These are phyloP conservation scores for Belonocnema kinseyi DNA, from an alignment of 1,140 invertebrate species.

Conservation along the genomic window DNA sequence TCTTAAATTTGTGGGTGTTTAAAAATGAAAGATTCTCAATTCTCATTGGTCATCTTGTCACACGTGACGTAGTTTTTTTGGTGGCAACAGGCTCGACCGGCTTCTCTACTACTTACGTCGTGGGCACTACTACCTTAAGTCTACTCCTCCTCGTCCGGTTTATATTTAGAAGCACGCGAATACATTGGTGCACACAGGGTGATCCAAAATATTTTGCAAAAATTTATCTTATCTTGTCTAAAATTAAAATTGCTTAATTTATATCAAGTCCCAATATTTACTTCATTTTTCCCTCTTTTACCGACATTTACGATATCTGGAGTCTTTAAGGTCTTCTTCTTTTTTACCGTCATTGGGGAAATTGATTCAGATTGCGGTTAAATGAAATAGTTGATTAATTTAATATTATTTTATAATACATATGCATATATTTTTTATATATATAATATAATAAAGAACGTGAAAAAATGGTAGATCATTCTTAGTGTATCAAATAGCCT, in stretches of 20 bases:
- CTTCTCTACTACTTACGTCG: slow-evolving; percentile 1
- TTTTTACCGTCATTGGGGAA: too few relatives aligned
- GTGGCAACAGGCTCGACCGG: slow-evolving; percentile 7
- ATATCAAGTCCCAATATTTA: too few relatives aligned
- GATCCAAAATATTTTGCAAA: not conserved
- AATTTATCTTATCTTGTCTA: not conserved
- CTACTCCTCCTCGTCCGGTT: slow-evolving; percentile 17
- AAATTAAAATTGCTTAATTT: not conserved
- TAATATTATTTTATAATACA: too few relatives aligned
- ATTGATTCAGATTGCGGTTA: too few relatives aligned
- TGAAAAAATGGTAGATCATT: too few relatives aligned
- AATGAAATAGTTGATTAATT: too few relatives aligned
- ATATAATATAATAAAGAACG: too few relatives aligned
- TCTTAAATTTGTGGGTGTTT: not conserved
- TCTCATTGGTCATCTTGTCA: not conserved
- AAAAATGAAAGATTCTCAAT: not conserved
- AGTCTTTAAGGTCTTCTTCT: too few relatives aligned
- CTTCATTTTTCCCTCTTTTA: too few relatives aligned
- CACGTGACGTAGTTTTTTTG: slow-evolving; percentile 12
- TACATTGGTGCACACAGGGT: slow-evolving; percentile 20
- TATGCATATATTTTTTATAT: too few relatives aligned
- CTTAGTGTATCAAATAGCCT: too few relatives aligned
- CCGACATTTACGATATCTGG: too few relatives aligned
- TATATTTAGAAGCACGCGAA: slow-evolving; percentile 21
- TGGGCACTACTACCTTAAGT: not conserved